Base-by-base conservation (phyloP, 2,888 invertebrate genomes). In the Macrosiphum euphorbiae region DNA sequence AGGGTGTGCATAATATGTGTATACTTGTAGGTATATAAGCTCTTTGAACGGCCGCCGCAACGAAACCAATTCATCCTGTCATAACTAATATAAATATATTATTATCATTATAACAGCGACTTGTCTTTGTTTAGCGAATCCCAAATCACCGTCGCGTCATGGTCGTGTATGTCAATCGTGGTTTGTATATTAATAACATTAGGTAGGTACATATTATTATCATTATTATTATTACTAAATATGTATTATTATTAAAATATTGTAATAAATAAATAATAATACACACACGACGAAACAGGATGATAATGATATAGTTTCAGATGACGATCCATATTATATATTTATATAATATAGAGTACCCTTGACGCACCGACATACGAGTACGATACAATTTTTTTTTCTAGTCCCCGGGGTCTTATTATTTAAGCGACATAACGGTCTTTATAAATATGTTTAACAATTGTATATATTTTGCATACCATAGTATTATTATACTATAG, bases 81-180 rank as follows among this genome's bases (percentile, higher is more conserved):
- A 87, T 47, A 86, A 86, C 91, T 91, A 91, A 86, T 92, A 58
- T 44, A 85, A 86, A 91, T n/a, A 92, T 78, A 90, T 28, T 28
- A 87, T 47, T 20, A 86, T 86, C 44, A 85, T 85, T 85, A 44
- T 44, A 61, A n/a, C 28, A 28, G 91, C 61, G n/a, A 86, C 55
- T 91, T 10, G 58, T 58, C n/a, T 92, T 91, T 86, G 47, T 92
- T 47, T 35, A n/a, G 85, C 58, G 24, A 92, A n/a, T 92, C 24
- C 35, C 44, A 24, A 58, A 85, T 47, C 89, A 28, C 28, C 44
- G 44, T 61, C 44, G 20, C 28, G 28, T 47, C 85, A 85, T 26
- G 11, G 85, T 35, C 85, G 44, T 44, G 11, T n/a, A n/a, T 85
- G 85, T 44, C 28, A 28, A 85, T 44, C 44, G 28, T 5, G 85